A percentile compares a stretch with the other conserved stretches of the same genome.
Evolutionary conservation across 2,888 invertebrate species (phyloP).

Genomic region (Ceraclea dissimilis): DNA sequence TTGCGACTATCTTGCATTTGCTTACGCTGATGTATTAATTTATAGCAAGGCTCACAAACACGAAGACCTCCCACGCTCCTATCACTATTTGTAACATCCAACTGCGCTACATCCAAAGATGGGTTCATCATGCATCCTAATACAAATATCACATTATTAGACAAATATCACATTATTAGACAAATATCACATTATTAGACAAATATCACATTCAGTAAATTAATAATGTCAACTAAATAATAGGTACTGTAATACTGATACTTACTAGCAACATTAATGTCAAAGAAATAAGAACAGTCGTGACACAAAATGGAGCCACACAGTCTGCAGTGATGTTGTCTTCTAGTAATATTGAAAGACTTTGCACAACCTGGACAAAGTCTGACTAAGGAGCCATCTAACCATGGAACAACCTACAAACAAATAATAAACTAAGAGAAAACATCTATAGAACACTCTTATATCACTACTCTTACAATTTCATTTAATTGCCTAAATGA

Average conservation of each 20-base stretch:
- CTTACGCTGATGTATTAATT: slow-evolving; percentile 71
- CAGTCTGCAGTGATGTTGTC: slow-evolving; percentile 94
- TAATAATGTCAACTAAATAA: background rate
- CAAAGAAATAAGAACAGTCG: slow-evolving; percentile 81
- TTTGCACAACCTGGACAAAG: slow-evolving; percentile 88
- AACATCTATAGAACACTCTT: background rate
- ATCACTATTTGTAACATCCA: slow-evolving; percentile 31
- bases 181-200: background rate
- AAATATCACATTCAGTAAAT: background rate
- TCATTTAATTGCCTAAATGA: no score
- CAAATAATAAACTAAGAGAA: slow-evolving; percentile 3
- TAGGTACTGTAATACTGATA: background rate
- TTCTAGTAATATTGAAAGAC: slow-evolving; percentile 75
- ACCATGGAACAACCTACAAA: slow-evolving; percentile 74
- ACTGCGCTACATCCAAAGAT: slow-evolving; percentile 30
- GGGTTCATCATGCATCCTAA: slow-evolving; percentile 45
- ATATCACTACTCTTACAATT: no score
- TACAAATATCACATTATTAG: slow-evolving; percentile 25
- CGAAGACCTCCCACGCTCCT: slow-evolving; percentile 52
- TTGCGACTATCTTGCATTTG: slow-evolving; percentile 75
- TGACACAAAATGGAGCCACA: slow-evolving; percentile 92
- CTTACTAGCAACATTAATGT: slow-evolving; percentile 68
- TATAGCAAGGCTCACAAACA: slow-evolving; percentile 69
- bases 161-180: no score
- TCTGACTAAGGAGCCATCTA: slow-evolving; percentile 83